Conservation (phyloP, 2,888 invertebrate species). For the Epiblema foenella region DNA sequence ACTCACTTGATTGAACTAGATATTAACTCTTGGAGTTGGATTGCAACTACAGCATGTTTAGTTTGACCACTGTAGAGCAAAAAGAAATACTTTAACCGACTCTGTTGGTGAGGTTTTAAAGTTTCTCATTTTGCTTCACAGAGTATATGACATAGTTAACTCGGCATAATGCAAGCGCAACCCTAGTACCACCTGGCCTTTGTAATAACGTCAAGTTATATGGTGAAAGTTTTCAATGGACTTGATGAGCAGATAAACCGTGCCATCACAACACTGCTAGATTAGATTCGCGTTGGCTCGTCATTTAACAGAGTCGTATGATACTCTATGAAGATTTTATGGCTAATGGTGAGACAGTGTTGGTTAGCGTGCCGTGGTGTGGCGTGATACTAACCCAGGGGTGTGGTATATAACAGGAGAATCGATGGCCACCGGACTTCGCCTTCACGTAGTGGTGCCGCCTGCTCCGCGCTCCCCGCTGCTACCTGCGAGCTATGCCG, state of each 20-base stretch:
- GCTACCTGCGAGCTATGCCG: constrained; percentile 29
- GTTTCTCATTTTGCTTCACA: constrained; percentile 13
- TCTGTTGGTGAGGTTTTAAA: too few relatives aligned
- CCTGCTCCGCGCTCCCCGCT: constrained; percentile 37
- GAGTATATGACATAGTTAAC: constrained; percentile 7
- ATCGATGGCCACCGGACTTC: constrained; percentile 80
- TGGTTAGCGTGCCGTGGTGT: constrained; percentile 14
- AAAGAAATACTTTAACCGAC: neutral
- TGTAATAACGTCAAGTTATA: neutral
- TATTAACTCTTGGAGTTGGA: constrained; percentile 23
- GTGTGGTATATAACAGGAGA: constrained; percentile 68
- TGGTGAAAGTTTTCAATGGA: too few relatives aligned
- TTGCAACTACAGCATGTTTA: constrained; percentile 17
- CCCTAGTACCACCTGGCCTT: neutral
- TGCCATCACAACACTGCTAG: neutral
- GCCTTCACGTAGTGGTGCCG: constrained; percentile 73
- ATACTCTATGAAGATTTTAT: neutral
- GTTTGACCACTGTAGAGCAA: constrained; percentile 9
- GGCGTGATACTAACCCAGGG: constrained; percentile 44
- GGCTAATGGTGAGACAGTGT: neutral
- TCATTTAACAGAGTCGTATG: neutral
- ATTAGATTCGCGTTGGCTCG: neutral
- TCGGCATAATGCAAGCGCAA: constrained; percentile 11
- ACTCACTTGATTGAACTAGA: constrained; percentile 30
- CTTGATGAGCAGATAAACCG: neutral